phyloP scores from a whole-genome alignment of 30 jellyfish, hydroid and myxozoan species.

The Chironex yamaguchii region DNA sequence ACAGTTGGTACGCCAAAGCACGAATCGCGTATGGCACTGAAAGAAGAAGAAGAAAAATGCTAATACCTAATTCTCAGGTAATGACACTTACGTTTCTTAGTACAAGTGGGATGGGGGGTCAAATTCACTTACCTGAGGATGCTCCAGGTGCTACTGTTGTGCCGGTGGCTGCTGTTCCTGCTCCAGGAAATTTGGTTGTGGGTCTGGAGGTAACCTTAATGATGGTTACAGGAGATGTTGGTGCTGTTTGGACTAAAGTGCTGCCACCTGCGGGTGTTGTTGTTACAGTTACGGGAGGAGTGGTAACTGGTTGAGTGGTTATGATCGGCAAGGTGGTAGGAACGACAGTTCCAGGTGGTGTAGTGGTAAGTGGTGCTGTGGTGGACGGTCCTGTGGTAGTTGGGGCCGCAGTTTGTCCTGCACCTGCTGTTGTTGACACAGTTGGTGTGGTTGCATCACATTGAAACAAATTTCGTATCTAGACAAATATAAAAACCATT shows the following conservation, averaged over 20 bases:
- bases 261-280: background rate
- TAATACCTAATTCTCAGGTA: no score
- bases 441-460: conserved; percentile 7
- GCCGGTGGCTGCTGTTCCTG: conserved; percentile 29
- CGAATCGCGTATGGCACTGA: no score
- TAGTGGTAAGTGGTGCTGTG: conserved; percentile 4
- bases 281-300: background rate
- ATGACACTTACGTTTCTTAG: no score
- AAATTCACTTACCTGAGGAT: no score
- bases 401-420: conserved; percentile 1
- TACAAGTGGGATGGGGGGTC: no score
- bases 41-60: no score
- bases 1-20: no score
- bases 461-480: no score
- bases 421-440: background rate
- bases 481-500: no score
- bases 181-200: conserved; percentile 12
- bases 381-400: conserved; percentile 10
- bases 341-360: conserved; percentile 36
- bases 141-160: conserved; percentile 5
- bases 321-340: no score
- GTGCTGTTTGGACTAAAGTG: background rate
- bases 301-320: background rate
- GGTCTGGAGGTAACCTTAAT: background rate
- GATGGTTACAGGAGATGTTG: background rate